Percentiles rank a stretch among this genome's conserved stretches.
Conservation (phyloP, 2,888 invertebrate species). For the Euplagia quadripunctaria region DNA sequence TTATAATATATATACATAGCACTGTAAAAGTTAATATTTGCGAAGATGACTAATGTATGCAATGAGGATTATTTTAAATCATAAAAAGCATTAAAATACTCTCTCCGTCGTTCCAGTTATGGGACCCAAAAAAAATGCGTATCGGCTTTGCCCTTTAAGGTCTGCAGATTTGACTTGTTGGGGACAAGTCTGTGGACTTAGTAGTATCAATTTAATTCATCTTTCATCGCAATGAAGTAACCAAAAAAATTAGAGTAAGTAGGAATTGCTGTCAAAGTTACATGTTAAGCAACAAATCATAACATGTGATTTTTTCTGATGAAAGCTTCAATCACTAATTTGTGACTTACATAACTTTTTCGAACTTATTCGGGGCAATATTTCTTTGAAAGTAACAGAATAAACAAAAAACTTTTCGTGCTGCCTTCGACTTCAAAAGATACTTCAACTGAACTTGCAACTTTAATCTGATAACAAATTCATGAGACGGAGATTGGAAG, state of each 20-base stretch:
- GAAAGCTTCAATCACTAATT: background rate
- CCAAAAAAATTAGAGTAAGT: background rate
- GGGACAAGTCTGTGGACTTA: background rate
- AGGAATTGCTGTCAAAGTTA: background rate
- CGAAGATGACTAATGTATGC: too few species aligned
- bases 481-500: conserved; percentile 32
- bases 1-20: too few species aligned
- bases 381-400: conserved; percentile 26
- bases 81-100: background rate
- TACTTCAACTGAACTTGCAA: conserved; percentile 30
- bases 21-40: too few species aligned
- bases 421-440: conserved; percentile 26
- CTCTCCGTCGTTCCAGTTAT: too few species aligned
- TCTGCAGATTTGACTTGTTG: background rate
- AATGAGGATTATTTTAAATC: background rate
- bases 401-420: conserved; percentile 19
- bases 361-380: background rate
- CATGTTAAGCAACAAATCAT: background rate
- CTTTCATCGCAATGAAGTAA: background rate
- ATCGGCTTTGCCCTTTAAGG: background rate
- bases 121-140: background rate
- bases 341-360: background rate
- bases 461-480: conserved; percentile 46
- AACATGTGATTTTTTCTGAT: background rate
- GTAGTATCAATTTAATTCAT: background rate